A percentile compares a stretch with the other conserved stretches of the same genome.
phyloP scores from a whole-genome alignment of 1,140 invertebrate species.

The Adelges cooleyi region DNA sequence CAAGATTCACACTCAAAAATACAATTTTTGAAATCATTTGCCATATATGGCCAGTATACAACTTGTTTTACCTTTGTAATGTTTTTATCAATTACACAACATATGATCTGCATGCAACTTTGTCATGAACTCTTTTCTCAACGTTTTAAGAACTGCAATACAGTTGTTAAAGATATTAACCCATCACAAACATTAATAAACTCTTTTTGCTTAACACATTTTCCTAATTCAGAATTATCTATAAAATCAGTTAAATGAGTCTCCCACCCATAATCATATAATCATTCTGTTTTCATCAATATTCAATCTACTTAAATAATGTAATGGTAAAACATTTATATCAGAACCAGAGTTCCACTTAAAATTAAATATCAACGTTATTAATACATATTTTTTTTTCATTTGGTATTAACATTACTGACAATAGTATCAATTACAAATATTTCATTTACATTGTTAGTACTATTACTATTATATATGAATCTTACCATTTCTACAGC shows the following conservation, averaged over 20 bases:
- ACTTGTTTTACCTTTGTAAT: background rate
- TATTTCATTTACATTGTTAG: too few species aligned
- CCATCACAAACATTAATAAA: conserved; percentile 13
- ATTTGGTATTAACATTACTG: too few species aligned
- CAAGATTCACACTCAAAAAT: background rate
- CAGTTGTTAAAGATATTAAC: background rate
- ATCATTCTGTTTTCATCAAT: too few species aligned
- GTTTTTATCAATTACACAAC: background rate
- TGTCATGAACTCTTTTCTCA: background rate
- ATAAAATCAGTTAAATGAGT: conserved; percentile 14
- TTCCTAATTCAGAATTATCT: conserved; percentile 10
- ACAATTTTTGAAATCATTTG: conserved; percentile 2
- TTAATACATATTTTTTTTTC: too few species aligned
- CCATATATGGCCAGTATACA: conserved; percentile 4
- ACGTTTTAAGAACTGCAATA: background rate
- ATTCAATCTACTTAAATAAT: too few species aligned
- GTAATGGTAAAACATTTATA: too few species aligned
- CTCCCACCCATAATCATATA: conserved; percentile 10
- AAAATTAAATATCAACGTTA: too few species aligned
- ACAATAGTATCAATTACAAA: too few species aligned
- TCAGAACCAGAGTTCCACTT: too few species aligned
- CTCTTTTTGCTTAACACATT: conserved; percentile 6
- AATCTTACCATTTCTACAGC: too few species aligned
- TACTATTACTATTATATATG: too few species aligned
- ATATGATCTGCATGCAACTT: conserved; percentile 8